Evolutionary conservation across 2,113 vertebrate genomes (phyloP), one percentile per base, ranked within the genome.

Genomic region (Passer domesticus): DNA sequence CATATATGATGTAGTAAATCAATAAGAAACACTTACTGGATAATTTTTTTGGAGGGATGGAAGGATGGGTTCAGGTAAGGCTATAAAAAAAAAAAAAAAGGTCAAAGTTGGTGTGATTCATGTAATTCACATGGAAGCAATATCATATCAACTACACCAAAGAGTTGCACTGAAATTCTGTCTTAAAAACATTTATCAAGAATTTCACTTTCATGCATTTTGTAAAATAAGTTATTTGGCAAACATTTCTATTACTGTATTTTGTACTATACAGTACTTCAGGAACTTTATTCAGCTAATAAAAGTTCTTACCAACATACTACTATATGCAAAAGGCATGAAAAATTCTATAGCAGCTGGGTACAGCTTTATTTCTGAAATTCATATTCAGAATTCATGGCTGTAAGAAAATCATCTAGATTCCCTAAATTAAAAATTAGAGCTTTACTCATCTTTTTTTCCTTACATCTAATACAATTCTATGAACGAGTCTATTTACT

Each of bases 31-130:
- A 98, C 99, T 99, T 98, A 99, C 99, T 95, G 99, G 99, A 95
- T 98, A 98, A 83, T 98, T 98, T 97, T 97, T 99, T 94, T 99
- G 99, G 80, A 99, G 98, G 92, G 98, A 99, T 81, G 99, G 99
- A 97, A 99, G 97, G 92, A 99, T 98, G 64, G 99, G 99, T 96
- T 98, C 98, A 94, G 98, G 98, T 95, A 99, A 96, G 95, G 98
- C 99, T 99, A 98, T 56, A 97, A 97, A 97, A 96, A 96, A 96
- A 97, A 96, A 98, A 97, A 96, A 97, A 96, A 98, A 97, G 91
- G 97, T 97, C 81, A 96, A 96, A 98, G 70, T 96, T 97, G 88
- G 79, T 24, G 73, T 98, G 93, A 98, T 97, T 97, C 77, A 98
- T n/a, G 56, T 94, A 86, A 92, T 96, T 96, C 76, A 97, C 53